phyloP scores from a whole-genome alignment of 2,113 vertebrate genomes.

The Aleadryas rufinucha region DNA sequence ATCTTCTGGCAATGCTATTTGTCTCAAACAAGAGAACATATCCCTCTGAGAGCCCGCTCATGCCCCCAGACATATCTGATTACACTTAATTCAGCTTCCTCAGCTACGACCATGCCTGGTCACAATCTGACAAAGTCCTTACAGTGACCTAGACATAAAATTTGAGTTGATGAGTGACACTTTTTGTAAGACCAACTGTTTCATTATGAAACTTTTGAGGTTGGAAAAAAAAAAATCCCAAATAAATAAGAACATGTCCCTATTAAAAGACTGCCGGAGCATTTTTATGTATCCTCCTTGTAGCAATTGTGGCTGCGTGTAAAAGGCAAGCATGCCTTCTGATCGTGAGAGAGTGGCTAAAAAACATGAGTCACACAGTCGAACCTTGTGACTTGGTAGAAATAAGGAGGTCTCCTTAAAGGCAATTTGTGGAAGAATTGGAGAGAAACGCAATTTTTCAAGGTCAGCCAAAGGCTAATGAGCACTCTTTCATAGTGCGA shows the following conservation, averaged over 20 bases:
- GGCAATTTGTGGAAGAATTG: constrained; percentile 57
- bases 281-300: constrained; percentile 25
- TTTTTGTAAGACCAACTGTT: constrained; percentile 22
- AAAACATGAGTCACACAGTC: constrained; percentile 44
- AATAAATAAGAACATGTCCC: constrained; percentile 21
- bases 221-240: not conserved
- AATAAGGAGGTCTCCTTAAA: constrained; percentile 54
- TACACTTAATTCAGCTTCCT: not conserved
- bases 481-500: constrained; percentile 39
- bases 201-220: constrained; percentile 40
- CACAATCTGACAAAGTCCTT: constrained; percentile 10
- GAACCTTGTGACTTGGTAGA: constrained; percentile 52
- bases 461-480: constrained; percentile 71
- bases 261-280: not conserved
- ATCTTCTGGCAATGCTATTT: not conserved
- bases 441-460: constrained; percentile 38
- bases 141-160: constrained; percentile 6
- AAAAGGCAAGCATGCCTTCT: constrained; percentile 42
- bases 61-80: not conserved
- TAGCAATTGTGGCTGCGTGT: not conserved
- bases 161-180: constrained; percentile 1
- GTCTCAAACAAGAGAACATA: not conserved
- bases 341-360: constrained; percentile 53
- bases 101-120: rapidly evolving
- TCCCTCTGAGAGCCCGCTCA: not conserved